A percentile compares a stretch with the other conserved stretches of the same genome.
These are phyloP conservation scores for Folsomia manolachei DNA, from an alignment of 2,888 invertebrate species.

Conservation along the genomic window DNA sequence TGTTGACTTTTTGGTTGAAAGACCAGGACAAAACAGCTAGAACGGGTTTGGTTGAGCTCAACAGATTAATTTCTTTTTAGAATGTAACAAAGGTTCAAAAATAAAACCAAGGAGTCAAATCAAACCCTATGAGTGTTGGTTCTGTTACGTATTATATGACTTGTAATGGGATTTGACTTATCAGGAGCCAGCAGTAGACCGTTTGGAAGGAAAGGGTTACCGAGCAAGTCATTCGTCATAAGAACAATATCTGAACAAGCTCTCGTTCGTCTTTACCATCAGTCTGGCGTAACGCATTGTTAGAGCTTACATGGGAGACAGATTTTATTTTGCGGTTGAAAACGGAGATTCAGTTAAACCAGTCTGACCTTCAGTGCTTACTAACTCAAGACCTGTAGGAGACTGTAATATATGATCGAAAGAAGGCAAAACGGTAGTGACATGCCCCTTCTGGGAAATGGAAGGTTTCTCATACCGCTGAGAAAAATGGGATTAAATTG, in stretches of 20 bases:
- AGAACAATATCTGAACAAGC: background rate
- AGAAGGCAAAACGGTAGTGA: background rate
- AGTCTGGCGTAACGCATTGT: too few relatives aligned
- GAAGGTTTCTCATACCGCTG: too few relatives aligned
- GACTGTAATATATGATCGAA: too few relatives aligned
- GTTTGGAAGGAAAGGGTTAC: background rate
- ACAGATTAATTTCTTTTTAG: too few relatives aligned
- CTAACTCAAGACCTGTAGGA: background rate
- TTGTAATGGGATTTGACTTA: background rate
- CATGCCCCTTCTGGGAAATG: too few relatives aligned
- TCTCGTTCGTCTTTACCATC: background rate
- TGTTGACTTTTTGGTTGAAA: background rate
- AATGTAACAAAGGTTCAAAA: background rate
- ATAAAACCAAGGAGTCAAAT: background rate
- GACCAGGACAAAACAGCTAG: too few relatives aligned
- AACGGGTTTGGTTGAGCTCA: background rate
- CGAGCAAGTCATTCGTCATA: background rate
- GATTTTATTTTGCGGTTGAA: constrained; percentile 45
- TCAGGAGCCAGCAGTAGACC: background rate
- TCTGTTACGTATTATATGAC: background rate
- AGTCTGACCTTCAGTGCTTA: background rate
- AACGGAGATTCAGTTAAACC: constrained; percentile 45
- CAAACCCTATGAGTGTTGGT: background rate
- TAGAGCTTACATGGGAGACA: constrained; percentile 13
- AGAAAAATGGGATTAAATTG: too few relatives aligned